These are phyloP conservation scores for Crematogaster levior DNA, from an alignment of 2,888 invertebrate species.

Conservation along the genomic window DNA sequence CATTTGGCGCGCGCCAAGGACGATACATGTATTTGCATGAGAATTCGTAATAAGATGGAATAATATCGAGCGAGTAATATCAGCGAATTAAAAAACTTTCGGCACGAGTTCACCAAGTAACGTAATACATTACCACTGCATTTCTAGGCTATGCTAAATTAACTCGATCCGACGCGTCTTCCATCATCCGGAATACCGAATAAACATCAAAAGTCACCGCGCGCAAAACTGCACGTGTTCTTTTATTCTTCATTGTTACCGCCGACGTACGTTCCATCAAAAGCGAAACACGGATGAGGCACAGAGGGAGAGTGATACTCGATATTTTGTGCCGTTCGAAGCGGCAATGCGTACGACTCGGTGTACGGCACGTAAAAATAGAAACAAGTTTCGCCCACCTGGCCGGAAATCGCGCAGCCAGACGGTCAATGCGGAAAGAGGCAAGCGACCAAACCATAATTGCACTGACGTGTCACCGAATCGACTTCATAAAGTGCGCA, in stretches of 20 bases:
- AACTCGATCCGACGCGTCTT: conserved; percentile 25
- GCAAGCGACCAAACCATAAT: conserved; percentile 64
- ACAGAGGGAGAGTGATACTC: conserved; percentile 36
- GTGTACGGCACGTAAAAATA: conserved; percentile 59
- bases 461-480: conserved; percentile 54
- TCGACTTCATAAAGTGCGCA: background rate
- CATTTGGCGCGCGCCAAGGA: conserved; percentile 5
- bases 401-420: conserved; percentile 65
- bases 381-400: conserved; percentile 64
- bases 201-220: conserved; percentile 42
- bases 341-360: conserved; percentile 52
- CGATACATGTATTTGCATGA: background rate
- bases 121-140: conserved; percentile 20
- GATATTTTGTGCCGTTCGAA: conserved; percentile 53
- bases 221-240: conserved; percentile 21
- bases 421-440: conserved; percentile 56
- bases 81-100: conserved; percentile 11
- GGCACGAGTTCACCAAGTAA: background rate
- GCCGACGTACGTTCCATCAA: conserved; percentile 51
- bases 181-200: conserved; percentile 38
- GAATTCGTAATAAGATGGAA: conserved; percentile 17
- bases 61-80: background rate
- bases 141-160: conserved; percentile 37
- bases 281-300: conserved; percentile 44
- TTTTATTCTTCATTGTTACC: conserved; percentile 63